Base-by-base conservation (phyloP, 2,888 invertebrate genomes). In the Synanthedon myopaeformis region DNA sequence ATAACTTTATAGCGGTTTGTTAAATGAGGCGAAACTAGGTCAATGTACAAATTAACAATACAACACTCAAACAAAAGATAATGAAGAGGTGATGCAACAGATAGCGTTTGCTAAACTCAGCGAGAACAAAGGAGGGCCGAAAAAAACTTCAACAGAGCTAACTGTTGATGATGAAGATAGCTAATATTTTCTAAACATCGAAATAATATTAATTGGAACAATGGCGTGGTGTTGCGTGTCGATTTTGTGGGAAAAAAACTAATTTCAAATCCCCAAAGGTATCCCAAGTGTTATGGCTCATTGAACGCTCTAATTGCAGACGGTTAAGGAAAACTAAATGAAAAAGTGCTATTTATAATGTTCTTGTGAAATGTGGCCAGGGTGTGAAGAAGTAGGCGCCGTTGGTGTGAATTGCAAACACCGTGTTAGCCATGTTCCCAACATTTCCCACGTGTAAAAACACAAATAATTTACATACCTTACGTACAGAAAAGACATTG, bases 1-100 rank as follows among this genome's bases (percentile, higher is more conserved):
- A 35, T 54, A 53, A 54, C 51, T 13, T 45, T 54, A 49, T 42
- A 42, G 60, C 59, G 57, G 58, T 63, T 60, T 57, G 59, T 61
- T 61, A 60, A 58, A 60, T 57, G 55, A 52, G 54, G 63, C 67
- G 78, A 79, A 79, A 80, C 70, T 75, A 70, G 68, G 68, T 76
- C 71, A 81, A 78, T 78, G 70, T 62, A 63, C 65, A 72, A 76
- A 72, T 74, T 70, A 72, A 72, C 79, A 76, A 76, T 74, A 73
- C 77, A 65, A 62, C 59, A 58, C 59, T 63, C 63, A 70, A 72
- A 79, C 77, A 75, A 79, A 78, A 76, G 79, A 74, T 74, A 78
- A 74, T 78, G 67, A 67, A 66, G 56, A 58, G 57, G 58, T 66
- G 64, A 67, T 63, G 68, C 63, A 72, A 72, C 59, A 59, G 57